Conservation (phyloP, 2,797 vertebrate genomes). For the Acropternis orthonyx region DNA sequence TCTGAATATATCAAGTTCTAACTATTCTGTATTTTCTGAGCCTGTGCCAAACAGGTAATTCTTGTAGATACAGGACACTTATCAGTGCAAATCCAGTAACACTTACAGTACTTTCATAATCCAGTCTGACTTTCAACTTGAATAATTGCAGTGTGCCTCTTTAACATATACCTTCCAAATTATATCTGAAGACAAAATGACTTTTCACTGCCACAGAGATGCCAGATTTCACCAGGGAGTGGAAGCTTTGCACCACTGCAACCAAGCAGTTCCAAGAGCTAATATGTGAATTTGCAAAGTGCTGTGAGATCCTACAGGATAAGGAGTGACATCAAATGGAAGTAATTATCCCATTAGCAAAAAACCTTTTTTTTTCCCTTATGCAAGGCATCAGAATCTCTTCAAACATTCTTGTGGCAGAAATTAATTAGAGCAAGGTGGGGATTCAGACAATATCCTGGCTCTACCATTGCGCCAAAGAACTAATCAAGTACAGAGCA, state of each 20-base stretch:
- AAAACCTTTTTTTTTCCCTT: neutral
- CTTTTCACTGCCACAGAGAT: neutral
- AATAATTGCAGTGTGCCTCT: neutral
- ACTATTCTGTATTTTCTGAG: neutral
- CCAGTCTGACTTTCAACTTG: neutral
- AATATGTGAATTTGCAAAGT: neutral
- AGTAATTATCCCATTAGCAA: slow-evolving; percentile 50
- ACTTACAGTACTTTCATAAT: neutral
- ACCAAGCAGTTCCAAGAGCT: neutral
- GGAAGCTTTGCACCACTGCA: neutral
- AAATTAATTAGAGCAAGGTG: slow-evolving; percentile 64
- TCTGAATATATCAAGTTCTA: neutral
- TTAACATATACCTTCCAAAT: neutral
- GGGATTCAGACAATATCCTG: slow-evolving; percentile 62
- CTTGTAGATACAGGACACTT: neutral
- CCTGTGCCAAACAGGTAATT: neutral
- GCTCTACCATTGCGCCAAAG: slow-evolving; percentile 35
- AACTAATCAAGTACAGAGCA: slow-evolving; percentile 65
- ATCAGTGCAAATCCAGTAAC: neutral
- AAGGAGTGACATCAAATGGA: slow-evolving; percentile 33
- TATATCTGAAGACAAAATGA: neutral
- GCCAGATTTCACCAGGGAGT: neutral
- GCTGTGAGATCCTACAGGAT: slow-evolving; percentile 20
- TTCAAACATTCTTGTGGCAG: slow-evolving; percentile 56
- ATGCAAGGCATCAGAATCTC: slow-evolving; percentile 20